phyloP scores from a whole-genome alignment of 1,140 invertebrate species.

The Kradibia gibbosae region DNA sequence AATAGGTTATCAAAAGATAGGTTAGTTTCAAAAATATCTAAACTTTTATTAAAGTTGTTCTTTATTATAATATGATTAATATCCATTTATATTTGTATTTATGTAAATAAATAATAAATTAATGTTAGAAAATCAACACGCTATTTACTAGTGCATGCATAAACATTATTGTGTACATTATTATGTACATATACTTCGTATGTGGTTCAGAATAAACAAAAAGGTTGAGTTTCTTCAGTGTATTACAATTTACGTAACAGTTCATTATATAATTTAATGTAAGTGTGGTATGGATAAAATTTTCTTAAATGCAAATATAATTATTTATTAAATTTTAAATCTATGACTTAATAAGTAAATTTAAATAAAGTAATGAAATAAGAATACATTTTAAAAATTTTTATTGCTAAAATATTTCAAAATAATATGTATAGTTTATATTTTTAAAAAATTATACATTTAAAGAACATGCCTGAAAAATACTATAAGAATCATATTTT shows the following conservation, averaged over 20 bases:
- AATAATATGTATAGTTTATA: no score
- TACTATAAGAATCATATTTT: no score
- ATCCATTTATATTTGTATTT: background rate
- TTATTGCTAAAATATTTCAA: no score
- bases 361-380: no score
- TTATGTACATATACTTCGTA: background rate
- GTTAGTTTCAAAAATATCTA: constrained; percentile 29
- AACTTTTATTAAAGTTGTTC: background rate
- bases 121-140: background rate
- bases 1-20: constrained; percentile 48
- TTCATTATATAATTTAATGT: background rate
- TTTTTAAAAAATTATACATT: no score
- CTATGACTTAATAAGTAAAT: no score
- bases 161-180: background rate
- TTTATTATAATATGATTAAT: background rate
- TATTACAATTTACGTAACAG: background rate
- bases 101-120: background rate
- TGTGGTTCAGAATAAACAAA: constrained; percentile 4
- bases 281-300: no score
- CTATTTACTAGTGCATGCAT: background rate
- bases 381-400: no score
- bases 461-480: no score
- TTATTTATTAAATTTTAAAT: no score
- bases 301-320: no score
- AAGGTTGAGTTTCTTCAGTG: background rate